Base-by-base conservation (phyloP, 2,113 vertebrate genomes). In the Mustelus asterias region DNA sequence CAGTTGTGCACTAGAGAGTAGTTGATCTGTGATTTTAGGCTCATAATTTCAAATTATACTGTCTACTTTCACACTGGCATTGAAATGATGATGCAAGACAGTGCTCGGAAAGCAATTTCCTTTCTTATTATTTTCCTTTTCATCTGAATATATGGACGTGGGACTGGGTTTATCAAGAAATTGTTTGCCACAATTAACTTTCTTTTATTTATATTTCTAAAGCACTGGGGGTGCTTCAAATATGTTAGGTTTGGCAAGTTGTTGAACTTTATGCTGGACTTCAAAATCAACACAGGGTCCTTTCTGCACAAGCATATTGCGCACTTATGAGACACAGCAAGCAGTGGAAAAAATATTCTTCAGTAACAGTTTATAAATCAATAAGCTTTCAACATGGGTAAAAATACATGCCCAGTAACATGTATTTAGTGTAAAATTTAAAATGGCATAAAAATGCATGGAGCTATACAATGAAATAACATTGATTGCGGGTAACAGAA, bases 1-100 rank as follows among this genome's bases (percentile, higher is more conserved):
- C 83, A 96, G 69, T 96, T 78, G 92, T 80, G 78, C 29, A 95
- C 3, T 8, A 29, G 33, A 54, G 1, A 96, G 41, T 0, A 65
- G 41, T 96, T 54, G 26, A 95, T 96, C 96, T 96, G 41, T 96
- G 70, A 96, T 90, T 95, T 96, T 11, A 96, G 90, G 2, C 22
- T 96, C 70, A 2, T 26, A 96, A 9, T 20, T 78, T 3, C 9
- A 94, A 24, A 95, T 24, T 4, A 96, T 83, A 58, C 9, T 96
- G 1, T 72, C 96, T 95, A 96, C 96, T 67, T 94, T 44, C 69
- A 70, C 95, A 33, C 26, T 80, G 83, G 37, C 41, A 95, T 44
- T 8, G 96, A 69, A 0, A 76, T 88, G 3, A 69, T 69, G 63
- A 94, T 94, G 92, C 63, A 94, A 94, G n/a, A 67, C 33, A 24